Conservation (phyloP, 2,888 invertebrate species). For the Muschampia plurimacula region DNA sequence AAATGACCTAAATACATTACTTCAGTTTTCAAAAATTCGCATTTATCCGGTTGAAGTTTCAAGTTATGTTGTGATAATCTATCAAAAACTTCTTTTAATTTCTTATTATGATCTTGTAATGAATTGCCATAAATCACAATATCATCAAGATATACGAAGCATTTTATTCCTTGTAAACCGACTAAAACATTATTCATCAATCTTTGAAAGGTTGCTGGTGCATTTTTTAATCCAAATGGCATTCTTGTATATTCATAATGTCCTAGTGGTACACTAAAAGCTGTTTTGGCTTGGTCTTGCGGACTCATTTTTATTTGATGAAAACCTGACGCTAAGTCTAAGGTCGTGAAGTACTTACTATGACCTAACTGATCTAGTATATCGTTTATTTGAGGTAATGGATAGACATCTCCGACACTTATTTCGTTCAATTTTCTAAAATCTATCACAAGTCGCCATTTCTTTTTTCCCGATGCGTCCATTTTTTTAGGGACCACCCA, state of each 20-base stretch:
- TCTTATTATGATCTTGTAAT: neutral
- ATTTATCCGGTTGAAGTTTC: slow-evolving; percentile 16
- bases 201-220: slow-evolving; percentile 5
- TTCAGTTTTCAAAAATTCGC: neutral
- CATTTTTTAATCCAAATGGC: slow-evolving; percentile 40
- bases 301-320: slow-evolving; percentile 38
- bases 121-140: slow-evolving; percentile 1
- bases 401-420: neutral
- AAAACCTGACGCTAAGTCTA: neutral
- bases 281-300: slow-evolving; percentile 41
- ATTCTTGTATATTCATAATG: slow-evolving; percentile 42
- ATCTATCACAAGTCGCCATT: slow-evolving; percentile 48
- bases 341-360: slow-evolving; percentile 40
- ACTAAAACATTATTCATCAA: neutral
- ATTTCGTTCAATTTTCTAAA: neutral
- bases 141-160: slow-evolving; percentile 14
- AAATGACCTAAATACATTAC: neutral
- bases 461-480: slow-evolving; percentile 43
- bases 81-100: neutral
- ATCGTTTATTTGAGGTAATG: neutral
- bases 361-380: slow-evolving; percentile 3
- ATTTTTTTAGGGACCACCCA: slow-evolving; percentile 48
- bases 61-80: neutral
- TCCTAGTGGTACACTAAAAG: slow-evolving; percentile 42
- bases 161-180: neutral